Base-by-base conservation (phyloP, 1,140 invertebrate species). In the Diorhabda carinulata region DNA sequence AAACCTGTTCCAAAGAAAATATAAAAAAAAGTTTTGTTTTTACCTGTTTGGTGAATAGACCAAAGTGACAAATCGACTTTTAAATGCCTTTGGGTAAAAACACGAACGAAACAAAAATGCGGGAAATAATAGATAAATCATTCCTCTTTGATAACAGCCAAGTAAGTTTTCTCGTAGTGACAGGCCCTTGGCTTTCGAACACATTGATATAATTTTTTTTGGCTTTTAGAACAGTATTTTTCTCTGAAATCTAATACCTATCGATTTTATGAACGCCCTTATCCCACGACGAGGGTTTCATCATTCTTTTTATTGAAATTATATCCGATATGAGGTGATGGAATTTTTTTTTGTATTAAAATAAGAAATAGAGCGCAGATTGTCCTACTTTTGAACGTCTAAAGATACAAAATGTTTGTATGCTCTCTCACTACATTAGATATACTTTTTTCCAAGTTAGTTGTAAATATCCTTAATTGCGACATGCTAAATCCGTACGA, bases 31-130 rank as follows among this genome's bases (percentile, higher is more conserved):
- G 61, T 44, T 43, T 43, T 8, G 8, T 62, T 62, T 62, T 62
- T 62, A 62, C 61, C 43, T 44, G 5, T 10, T 10, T 44, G 41
- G 41, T 62, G 61, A 43, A 62, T 62, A 43, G 5, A 7, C 61
- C 41, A 62, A 62, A 62, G 61, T 62, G 61, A 62, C 61, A 62
- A 62, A 62, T 62, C 61, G 61, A 62, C 61, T 62, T 62, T 62
- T 62, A 62, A 62, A 62, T 62, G 61, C 61, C 61, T 42, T 62
- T 4, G 43, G 61, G 61, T 43, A 62, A 62, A 62, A 62, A 42
- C 41, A 43, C 10, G n/a, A 43, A 41, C 41, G 58, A 62, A 62
- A 62, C 61, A 62, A 62, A 62, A 62, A 62, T 52, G 47, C n/a
- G 41, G 42, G 6, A 10, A n/a, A 62, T n/a, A 43, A 42, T 8